Evolutionary conservation across 2,888 invertebrate species (phyloP), one percentile per base, ranked within the genome.

Genomic region (Phymatocera aterrima): DNA sequence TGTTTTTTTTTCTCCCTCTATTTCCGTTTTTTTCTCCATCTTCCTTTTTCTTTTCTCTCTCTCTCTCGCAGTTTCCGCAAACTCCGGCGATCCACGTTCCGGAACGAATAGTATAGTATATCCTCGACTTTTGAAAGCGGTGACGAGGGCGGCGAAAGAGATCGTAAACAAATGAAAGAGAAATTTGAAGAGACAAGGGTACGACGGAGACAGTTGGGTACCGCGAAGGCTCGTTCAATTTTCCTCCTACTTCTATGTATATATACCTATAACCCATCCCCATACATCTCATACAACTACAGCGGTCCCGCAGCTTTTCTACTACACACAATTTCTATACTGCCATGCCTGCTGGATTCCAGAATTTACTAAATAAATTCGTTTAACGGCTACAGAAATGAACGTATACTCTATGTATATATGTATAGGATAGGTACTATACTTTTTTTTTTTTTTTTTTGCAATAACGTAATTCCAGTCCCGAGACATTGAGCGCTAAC

Each of bases 131-230:
- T 72, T 48, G 31, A 51, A 72, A 72, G 31, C 34, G 51, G 31
- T 4, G 34, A 72, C 48, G 70, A 31, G 51, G 1, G 70, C 48
- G 4, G 34, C 48, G 51, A 48, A 51, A 72, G 3, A 72, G 48
- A 72, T 51, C 70, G 72, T 72, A 51, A 51, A 72, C 72, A 72
- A 72, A 51, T 72, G 72, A 72, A 72, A 51, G 46, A 72, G 51
- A 51, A 72, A 72, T 72, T 31, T 34, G 12, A 72, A 51, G 48
- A 72, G 72, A 72, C 72, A 72, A 72, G 48, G 72, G 72, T 72
- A 72, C 51, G 72, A 72, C 72, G 10, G 51, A 72, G 72, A 72
- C 72, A 28, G 72, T 21, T 21, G 18, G n/a, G n/a, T n/a, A n/a
- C n/a, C n/a, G n/a, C 68, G 68, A 46, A 68, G 28, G 46, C 34